phyloP scores from a whole-genome alignment of 2,113 vertebrate species.

The Turnix velox region DNA sequence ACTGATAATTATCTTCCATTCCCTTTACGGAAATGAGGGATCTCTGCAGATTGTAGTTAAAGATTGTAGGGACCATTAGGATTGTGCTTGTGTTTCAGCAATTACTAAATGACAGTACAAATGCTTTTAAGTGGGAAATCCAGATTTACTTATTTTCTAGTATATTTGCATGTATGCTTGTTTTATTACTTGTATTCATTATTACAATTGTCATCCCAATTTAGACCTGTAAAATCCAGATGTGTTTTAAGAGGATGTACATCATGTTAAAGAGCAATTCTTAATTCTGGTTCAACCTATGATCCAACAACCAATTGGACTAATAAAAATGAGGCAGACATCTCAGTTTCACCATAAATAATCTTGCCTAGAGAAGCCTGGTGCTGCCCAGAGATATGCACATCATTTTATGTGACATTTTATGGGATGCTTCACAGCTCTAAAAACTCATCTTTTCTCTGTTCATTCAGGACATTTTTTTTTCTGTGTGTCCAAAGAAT shows the following conservation, averaged over 20 bases:
- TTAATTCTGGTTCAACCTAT: neutral
- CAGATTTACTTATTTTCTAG: neutral
- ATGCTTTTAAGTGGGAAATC: neutral
- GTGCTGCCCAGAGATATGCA: neutral
- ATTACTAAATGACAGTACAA: neutral
- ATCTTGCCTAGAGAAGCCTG: neutral
- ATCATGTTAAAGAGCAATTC: neutral
- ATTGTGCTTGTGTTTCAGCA: neutral
- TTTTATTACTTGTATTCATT: neutral
- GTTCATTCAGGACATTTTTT: neutral
- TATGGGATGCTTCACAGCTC: neutral
- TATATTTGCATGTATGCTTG: neutral
- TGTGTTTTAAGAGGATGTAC: neutral
- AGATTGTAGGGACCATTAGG: neutral
- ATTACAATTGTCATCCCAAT: neutral
- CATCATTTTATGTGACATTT: neutral
- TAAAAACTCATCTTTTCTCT: neutral
- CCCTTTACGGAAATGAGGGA: neutral
- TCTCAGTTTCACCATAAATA: neutral
- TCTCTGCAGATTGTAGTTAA: neutral
- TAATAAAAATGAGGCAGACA: neutral
- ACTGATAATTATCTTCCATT: slow-evolving; percentile 10
- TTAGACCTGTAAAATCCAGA: neutral
- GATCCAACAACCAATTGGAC: neutral
- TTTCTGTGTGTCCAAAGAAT: neutral